Evolutionary conservation across 2,888 invertebrate species (phyloP), one percentile per base, ranked within the genome.

Genomic region (Sylvicola fuscatus): DNA sequence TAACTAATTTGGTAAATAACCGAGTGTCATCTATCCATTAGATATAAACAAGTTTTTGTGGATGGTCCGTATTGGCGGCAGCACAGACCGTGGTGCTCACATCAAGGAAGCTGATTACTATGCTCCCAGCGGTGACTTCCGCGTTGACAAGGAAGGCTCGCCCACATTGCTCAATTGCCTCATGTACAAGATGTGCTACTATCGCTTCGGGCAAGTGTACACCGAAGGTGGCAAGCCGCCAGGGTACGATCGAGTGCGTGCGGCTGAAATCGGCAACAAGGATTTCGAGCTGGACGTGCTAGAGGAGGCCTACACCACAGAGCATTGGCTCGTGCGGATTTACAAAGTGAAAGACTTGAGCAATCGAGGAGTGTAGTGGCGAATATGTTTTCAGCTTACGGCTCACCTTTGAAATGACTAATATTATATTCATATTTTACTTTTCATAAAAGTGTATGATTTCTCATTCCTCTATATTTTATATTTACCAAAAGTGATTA

Each of bases 161-260:
- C 72, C 73, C 26, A 79, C 80, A 13, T 66, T 98, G 46, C 75
- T 95, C 47, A 95, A 98, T 64, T 95, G 90, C 51, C 72, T 97
- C 42, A 98, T 97, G 97, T 97, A 98, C 66, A 98, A 97, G 66
- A 86, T 98, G 84, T 93, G 92, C 63, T 98, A 97, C 59, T 95
- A 98, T 63, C 74, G 89, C 51, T 98, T 97, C 57, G 95, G 93
- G 0, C 82, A 84, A 49, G 84, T 93, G 41, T 93, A 90, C 56
- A 93, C 93, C 0, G 93, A 95, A 65, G 86, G 83, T 49, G 81
- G 84, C 28, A 92, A 90, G 47, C 89, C 93, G 27, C 79, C 92
- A 2, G 97, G 97, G 12, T 98, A 83, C 57, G 97, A 97, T 63
- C 70, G 95, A 47, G 95, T 97, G 1, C 71, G 95, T 37, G 81